These are phyloP conservation scores for Lepidurus couesii DNA, from an alignment of 1,140 invertebrate species.

Conservation along the genomic window DNA sequence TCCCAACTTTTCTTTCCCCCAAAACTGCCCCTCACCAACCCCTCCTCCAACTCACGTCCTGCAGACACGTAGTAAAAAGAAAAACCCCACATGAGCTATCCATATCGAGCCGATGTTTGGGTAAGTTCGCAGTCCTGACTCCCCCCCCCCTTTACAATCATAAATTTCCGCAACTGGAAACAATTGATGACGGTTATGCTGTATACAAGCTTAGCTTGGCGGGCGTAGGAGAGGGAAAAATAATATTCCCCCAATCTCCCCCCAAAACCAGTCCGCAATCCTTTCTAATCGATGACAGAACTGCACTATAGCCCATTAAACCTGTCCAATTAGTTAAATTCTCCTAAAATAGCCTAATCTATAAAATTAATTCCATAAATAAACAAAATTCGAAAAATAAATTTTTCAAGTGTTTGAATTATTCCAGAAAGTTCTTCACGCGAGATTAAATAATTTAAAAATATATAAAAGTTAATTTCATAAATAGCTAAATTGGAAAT, in stretches of 20 bases:
- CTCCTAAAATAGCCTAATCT: no score
- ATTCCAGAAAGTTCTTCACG: no score
- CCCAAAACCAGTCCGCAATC: background rate
- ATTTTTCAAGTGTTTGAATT: no score
- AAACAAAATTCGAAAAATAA: no score
- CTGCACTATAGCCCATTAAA: background rate
- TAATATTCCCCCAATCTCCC: background rate
- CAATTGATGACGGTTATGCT: conserved; percentile 11
- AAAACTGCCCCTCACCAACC: background rate
- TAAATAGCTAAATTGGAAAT: no score
- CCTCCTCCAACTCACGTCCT: background rate
- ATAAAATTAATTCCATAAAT: no score
- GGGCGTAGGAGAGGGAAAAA: background rate
- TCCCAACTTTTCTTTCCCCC: background rate
- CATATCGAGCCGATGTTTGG: conserved; percentile 18
- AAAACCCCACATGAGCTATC: background rate
- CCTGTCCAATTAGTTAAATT: no score
- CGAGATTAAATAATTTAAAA: no score
- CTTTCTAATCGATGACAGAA: background rate
- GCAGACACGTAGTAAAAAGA: background rate
- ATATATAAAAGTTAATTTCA: no score
- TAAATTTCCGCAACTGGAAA: conserved; percentile 16
- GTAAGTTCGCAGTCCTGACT: background rate
- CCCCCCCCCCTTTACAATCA: conserved; percentile 2
- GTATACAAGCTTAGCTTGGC: background rate